Evolutionary conservation across 2,113 vertebrate species (phyloP).

Genomic region (Isurus oxyrinchus): DNA sequence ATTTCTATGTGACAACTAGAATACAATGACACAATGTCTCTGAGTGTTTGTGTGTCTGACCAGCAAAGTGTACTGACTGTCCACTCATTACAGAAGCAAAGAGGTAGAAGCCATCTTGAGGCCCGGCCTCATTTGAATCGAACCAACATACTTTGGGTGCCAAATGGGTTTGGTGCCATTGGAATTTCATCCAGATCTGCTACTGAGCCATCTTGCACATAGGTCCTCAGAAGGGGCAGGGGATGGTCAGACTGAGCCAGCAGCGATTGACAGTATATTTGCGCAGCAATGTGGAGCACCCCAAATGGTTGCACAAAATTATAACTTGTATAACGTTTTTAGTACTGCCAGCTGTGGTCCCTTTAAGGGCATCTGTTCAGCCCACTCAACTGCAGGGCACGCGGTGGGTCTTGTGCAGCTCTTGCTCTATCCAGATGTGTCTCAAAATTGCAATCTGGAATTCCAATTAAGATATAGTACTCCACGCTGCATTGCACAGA

Average conservation of each 20-base stretch:
- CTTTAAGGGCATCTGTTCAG: background rate
- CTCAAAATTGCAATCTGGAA: background rate
- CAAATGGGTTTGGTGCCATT: no score
- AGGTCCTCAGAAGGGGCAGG: no score
- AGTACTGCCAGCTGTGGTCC: background rate
- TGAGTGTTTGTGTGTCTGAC: no score
- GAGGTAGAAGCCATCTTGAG: no score
- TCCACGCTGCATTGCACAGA: background rate
- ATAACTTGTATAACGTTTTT: background rate
- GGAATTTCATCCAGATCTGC: no score
- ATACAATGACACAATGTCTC: no score
- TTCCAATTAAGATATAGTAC: background rate
- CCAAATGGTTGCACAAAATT: background rate
- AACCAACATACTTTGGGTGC: no score
- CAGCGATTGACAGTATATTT: background rate
- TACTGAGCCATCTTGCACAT: no score
- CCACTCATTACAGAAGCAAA: no score
- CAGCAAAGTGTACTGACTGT: no score
- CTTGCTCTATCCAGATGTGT: background rate
- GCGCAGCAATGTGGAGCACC: background rate
- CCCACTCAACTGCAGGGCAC: background rate
- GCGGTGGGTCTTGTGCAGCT: background rate
- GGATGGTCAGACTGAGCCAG: background rate
- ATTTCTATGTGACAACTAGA: no score
- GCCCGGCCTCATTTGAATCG: no score